Conservation (phyloP, 2,797 vertebrate species). For the Lepidocolaptes lacrymiger region DNA sequence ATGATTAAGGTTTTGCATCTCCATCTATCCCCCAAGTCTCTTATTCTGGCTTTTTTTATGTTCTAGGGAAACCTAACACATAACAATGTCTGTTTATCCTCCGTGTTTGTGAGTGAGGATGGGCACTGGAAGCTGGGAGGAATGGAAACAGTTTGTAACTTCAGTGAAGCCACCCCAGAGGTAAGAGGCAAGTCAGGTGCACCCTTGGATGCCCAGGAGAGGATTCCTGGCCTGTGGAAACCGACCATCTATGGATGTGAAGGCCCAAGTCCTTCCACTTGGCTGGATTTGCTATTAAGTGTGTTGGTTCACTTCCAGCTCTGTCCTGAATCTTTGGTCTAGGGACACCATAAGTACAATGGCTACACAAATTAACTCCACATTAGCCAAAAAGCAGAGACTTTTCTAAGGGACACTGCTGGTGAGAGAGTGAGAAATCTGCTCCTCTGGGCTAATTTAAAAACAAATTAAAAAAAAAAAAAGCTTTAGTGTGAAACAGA, state of each 20-base stretch:
- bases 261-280: background rate
- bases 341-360: background rate
- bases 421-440: background rate
- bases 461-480: background rate
- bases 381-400: background rate
- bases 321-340: background rate
- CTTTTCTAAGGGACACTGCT: background rate
- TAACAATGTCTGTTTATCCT: slow-evolving; percentile 93
- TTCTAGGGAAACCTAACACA: slow-evolving; percentile 92
- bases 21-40: background rate
- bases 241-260: background rate
- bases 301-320: background rate
- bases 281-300: background rate
- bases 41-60: background rate
- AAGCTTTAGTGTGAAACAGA: background rate
- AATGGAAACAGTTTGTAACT: slow-evolving; percentile 96
- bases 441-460: background rate
- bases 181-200: slow-evolving; percentile 66
- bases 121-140: slow-evolving; percentile 98
- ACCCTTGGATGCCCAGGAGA: background rate
- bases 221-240: background rate
- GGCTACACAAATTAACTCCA: background rate
- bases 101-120: slow-evolving; percentile 94
- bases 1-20: background rate
- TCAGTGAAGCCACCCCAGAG: slow-evolving; percentile 91